These are phyloP conservation scores for Chrysocyon brachyurus DNA, from an alignment of 2,797 vertebrate genomes.

Conservation along the genomic window DNA sequence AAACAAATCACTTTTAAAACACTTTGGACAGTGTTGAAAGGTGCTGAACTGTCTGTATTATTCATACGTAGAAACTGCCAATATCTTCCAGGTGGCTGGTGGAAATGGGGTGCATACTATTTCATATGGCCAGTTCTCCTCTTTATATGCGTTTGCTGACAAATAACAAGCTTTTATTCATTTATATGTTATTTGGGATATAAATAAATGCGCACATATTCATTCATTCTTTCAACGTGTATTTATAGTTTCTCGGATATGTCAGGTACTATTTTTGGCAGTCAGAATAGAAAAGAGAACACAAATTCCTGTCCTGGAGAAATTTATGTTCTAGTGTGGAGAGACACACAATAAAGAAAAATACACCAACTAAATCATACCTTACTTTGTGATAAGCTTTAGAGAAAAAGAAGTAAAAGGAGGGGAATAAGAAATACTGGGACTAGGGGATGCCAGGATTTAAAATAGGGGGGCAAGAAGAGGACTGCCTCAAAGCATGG, in stretches of 20 bases:
- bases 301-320: not conserved
- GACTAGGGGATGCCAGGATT: not conserved
- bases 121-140: not conserved
- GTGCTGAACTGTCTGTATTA: not conserved
- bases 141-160: not conserved
- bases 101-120: not conserved
- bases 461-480: constrained; percentile 7
- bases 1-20: constrained; percentile 37
- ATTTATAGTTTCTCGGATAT: not conserved
- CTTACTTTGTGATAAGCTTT: not conserved
- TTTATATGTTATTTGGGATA: not conserved
- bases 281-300: not conserved
- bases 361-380: not conserved
- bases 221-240: not conserved
- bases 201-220: not conserved
- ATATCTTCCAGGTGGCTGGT: not conserved
- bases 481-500: not conserved
- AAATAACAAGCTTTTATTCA: constrained; percentile 14
- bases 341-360: not conserved
- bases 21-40: not conserved
- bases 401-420: not conserved
- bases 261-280: not conserved
- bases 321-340: not conserved
- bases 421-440: not conserved
- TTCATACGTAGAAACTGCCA: not conserved